phyloP scores from a whole-genome alignment of 2,888 invertebrate species.

The Pterostichus niger region DNA sequence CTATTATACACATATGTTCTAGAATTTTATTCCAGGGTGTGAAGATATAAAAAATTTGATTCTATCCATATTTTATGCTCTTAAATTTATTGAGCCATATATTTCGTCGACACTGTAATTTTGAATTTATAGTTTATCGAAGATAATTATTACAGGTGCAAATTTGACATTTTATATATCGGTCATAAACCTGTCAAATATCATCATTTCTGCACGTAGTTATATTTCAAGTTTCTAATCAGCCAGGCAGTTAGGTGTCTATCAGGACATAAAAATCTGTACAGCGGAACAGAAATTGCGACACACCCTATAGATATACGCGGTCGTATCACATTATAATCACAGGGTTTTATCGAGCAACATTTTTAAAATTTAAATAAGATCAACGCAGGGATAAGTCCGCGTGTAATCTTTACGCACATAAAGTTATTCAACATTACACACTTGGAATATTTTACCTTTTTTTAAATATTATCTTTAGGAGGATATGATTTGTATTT shows the following conservation, averaged over 20 bases:
- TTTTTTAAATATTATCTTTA: slow-evolving; percentile 14
- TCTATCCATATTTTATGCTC: slow-evolving; percentile 44
- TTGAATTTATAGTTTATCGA: slow-evolving; percentile 32
- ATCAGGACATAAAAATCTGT: slow-evolving; percentile 6
- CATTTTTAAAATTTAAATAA: slow-evolving; percentile 44
- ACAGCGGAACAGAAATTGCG: slow-evolving; percentile 12
- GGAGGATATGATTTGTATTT: background rate
- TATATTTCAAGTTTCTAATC: slow-evolving; percentile 5
- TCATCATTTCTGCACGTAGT: background rate
- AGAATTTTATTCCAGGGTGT: slow-evolving; percentile 27
- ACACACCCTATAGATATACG: slow-evolving; percentile 15
- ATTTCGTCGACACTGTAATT: slow-evolving; percentile 18
- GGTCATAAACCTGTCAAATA: slow-evolving; percentile 20
- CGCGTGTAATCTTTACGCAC: slow-evolving; percentile 17
- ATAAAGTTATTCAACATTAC: slow-evolving; percentile 11
- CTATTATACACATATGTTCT: slow-evolving; percentile 26
- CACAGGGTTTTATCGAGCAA: slow-evolving; percentile 1
- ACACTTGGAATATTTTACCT: slow-evolving; percentile 26
- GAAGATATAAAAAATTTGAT: slow-evolving; percentile 43
- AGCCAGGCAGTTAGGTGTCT: background rate
- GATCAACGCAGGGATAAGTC: slow-evolving; percentile 10
- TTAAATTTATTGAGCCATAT: slow-evolving; percentile 40
- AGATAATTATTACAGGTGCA: slow-evolving; percentile 36
- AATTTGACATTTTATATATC: slow-evolving; percentile 8
- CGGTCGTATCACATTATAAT: slow-evolving; percentile 44